Base-by-base conservation (phyloP, 2,113 vertebrate genomes). In the Ascaphus truei region DNA sequence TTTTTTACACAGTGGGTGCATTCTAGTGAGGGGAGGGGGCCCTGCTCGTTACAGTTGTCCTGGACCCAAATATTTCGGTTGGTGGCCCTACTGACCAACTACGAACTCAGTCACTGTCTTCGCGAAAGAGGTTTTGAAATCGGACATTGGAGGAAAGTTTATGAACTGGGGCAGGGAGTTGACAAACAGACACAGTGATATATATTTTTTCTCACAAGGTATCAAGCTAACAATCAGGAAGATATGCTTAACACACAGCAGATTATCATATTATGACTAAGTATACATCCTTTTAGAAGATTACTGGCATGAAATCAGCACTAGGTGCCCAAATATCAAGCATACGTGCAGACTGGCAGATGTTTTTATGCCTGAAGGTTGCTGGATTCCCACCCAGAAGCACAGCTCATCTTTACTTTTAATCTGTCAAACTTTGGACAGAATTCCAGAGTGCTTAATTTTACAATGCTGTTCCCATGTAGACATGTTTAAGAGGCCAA, bases 341-440 rank as follows among this genome's bases (percentile, higher is more conserved):
- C 10, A 26, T 55, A n/a, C 47, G 50, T 63, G 33, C 47, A 73
- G 55, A 13, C 37, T 57, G 56, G 36, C 51, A 74, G 60, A 77
- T 67, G 22, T 30, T 71, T 34, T 41, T 6, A 3, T 41, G 41
- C 29, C 18, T 39, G 25, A 43, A 69, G 16, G 1, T 30, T 25
- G 3, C 30, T 56, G 33, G 7, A 26, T 59, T 72, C 45, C 36
- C 15, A 18, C 22, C 34, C 57, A 6, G 37, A 27, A 2, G 71
- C 27, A 0, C 0, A 58, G 36, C 11, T 27, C 16, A 72, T 60
- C 27, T 39, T 36, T 67, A 23, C n/a, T 58, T 73, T 60, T 1
- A 56, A 9, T 10, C 5, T 16, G 3, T 48, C 25, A 50, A 22
- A 34, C 7, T 27, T 55, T 52, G 37, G 15, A 50, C 43, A 55